phyloP scores from a whole-genome alignment of 2,797 vertebrate genomes.

The Tiaroga cobitis region DNA sequence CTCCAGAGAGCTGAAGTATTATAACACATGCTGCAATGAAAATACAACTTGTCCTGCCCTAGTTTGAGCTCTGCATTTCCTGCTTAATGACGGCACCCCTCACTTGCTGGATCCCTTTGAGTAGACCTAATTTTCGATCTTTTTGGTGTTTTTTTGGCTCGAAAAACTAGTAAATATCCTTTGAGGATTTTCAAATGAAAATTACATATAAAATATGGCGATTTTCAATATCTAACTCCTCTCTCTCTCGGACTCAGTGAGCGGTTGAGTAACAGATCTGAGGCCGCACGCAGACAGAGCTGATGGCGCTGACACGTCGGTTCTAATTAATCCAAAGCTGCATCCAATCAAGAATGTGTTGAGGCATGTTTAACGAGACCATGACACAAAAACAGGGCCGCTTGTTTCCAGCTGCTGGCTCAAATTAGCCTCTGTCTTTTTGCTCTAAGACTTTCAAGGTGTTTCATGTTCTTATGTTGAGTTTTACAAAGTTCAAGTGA shows the following conservation, averaged over 20 bases:
- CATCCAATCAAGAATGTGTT: constrained; percentile 77
- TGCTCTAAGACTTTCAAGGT: constrained; percentile 23
- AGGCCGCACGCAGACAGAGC: constrained; percentile 38
- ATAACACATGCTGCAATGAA: constrained; percentile 60
- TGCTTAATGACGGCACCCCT: constrained; percentile 55
- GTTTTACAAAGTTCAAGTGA: not conserved
- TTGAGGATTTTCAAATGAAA: constrained; percentile 17
- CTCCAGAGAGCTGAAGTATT: constrained; percentile 43
- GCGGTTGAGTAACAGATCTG: constrained; percentile 55
- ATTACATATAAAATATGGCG: not conserved
- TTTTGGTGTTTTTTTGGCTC: not conserved
- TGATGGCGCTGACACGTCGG: constrained; percentile 68
- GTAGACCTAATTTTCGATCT: not conserved
- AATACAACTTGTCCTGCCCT: constrained; percentile 39
- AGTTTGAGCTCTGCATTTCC: constrained; percentile 35
- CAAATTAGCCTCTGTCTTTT: constrained; percentile 40
- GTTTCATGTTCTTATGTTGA: not conserved
- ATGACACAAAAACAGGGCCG: constrained; percentile 81
- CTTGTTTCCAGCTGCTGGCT: constrained; percentile 75
- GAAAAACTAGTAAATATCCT: not conserved
- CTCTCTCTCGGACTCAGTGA: constrained; percentile 45
- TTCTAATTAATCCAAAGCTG: constrained; percentile 80
- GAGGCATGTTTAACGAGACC: constrained; percentile 65
- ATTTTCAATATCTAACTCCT: not conserved
- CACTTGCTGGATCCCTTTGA: not conserved